These are phyloP conservation scores for Pangasius mekongensis DNA, from an alignment of 2,797 vertebrate genomes.

Conservation along the genomic window DNA sequence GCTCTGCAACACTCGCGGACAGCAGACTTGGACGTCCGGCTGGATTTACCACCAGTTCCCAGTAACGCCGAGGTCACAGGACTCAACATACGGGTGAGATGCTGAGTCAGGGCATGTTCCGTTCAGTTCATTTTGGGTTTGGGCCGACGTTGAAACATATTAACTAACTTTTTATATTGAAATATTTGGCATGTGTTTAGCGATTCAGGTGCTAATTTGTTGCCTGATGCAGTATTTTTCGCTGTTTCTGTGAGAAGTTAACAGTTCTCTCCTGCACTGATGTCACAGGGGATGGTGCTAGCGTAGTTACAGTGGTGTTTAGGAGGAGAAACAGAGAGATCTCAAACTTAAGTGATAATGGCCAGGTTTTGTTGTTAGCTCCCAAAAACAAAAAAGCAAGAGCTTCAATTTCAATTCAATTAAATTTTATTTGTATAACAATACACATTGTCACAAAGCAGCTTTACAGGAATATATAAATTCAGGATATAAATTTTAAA, in stretches of 20 bases:
- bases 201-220: neutral
- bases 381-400: neutral
- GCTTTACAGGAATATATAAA: too few relatives aligned
- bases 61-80: slow-evolving; percentile 91
- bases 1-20: slow-evolving; percentile 91
- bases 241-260: too few relatives aligned
- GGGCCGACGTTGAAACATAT: neutral
- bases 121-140: neutral
- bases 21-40: slow-evolving; percentile 86
- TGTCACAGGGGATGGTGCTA: neutral
- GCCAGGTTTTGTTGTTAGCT: too few relatives aligned
- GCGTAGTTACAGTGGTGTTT: neutral
- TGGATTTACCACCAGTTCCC: slow-evolving; percentile 91
- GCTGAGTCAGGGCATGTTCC: neutral
- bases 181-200: neutral
- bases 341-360: neutral
- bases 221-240: neutral
- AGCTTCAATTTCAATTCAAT: neutral
- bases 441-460: too few relatives aligned
- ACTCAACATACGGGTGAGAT: slow-evolving; percentile 86
- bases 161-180: neutral
- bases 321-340: too few relatives aligned
- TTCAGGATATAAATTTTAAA: too few relatives aligned
- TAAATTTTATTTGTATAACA: too few relatives aligned
- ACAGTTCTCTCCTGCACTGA: neutral